Percentiles rank a stretch among this genome's conserved stretches.
phyloP scores from a whole-genome alignment of 2,113 vertebrate genomes.

The Pomatorhinus ruficollis region DNA sequence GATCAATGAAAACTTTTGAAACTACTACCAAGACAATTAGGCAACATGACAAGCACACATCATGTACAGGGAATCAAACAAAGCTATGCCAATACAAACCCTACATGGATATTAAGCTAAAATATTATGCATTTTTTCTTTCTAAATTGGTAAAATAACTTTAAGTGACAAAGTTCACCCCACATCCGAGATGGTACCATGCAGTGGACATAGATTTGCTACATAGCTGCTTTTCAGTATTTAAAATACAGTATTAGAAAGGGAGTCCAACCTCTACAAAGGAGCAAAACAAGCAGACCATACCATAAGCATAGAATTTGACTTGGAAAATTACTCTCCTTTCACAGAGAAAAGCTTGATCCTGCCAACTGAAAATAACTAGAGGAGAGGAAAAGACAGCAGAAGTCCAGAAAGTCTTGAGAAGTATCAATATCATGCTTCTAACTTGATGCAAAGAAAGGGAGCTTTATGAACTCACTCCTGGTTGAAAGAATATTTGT shows the following conservation, averaged over 20 bases:
- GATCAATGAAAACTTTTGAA: background rate
- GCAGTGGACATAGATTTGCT: background rate
- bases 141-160: background rate
- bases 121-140: background rate
- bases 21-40: background rate
- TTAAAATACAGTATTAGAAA: background rate
- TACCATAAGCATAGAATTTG: background rate
- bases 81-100: background rate
- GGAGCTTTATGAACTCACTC: background rate
- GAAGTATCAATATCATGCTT: background rate
- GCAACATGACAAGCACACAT: background rate
- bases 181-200: background rate
- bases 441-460: background rate
- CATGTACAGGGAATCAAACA: background rate
- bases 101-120: background rate
- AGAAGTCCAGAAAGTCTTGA: background rate
- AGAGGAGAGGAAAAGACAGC: background rate
- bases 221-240: background rate
- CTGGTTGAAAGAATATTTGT: background rate
- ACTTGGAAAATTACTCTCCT: background rate
- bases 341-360: background rate
- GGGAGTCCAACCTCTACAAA: rapidly evolving
- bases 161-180: background rate
- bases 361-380: background rate
- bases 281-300: background rate